Conservation (phyloP, 2,113 vertebrate species). For the Clarias magur region DNA sequence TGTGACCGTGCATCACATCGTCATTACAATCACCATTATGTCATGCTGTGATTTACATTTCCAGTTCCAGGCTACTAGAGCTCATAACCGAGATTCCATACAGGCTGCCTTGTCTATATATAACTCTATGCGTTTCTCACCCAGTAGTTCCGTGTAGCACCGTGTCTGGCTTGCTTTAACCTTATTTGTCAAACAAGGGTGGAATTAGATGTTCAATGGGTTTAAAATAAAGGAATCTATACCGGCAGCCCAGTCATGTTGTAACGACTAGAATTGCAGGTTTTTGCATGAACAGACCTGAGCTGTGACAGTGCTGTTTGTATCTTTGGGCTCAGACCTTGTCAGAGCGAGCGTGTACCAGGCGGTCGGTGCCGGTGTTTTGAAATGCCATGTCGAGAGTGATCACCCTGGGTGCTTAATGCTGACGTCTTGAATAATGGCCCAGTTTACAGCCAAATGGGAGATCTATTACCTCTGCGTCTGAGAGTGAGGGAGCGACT, state of each 20-base stretch:
- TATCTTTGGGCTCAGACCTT: conserved; percentile 11
- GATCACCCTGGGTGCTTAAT: conserved; percentile 34
- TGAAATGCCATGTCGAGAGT: conserved; percentile 41
- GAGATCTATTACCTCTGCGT: conserved; percentile 43
- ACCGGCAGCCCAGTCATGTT: background rate
- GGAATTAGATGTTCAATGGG: conserved; percentile 6
- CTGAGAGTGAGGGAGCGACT: background rate
- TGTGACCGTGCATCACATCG: background rate
- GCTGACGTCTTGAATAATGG: conserved; percentile 40
- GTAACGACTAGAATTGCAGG: background rate
- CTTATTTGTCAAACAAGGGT: conserved; percentile 16
- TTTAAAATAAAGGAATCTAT: background rate
- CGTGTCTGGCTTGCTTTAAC: background rate
- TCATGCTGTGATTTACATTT: background rate
- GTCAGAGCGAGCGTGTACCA: conserved; percentile 23
- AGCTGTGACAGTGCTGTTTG: conserved; percentile 32
- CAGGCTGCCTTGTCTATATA: background rate
- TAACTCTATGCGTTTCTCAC: background rate
- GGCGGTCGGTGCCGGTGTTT: conserved; percentile 31
- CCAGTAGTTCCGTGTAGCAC: background rate
- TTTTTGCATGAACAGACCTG: conserved; percentile 21
- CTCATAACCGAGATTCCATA: background rate
- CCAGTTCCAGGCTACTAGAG: background rate
- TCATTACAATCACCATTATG: background rate
- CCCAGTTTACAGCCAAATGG: conserved; percentile 42